Conservation (phyloP, 2,113 vertebrate species). For the Hoplias malabaricus region DNA sequence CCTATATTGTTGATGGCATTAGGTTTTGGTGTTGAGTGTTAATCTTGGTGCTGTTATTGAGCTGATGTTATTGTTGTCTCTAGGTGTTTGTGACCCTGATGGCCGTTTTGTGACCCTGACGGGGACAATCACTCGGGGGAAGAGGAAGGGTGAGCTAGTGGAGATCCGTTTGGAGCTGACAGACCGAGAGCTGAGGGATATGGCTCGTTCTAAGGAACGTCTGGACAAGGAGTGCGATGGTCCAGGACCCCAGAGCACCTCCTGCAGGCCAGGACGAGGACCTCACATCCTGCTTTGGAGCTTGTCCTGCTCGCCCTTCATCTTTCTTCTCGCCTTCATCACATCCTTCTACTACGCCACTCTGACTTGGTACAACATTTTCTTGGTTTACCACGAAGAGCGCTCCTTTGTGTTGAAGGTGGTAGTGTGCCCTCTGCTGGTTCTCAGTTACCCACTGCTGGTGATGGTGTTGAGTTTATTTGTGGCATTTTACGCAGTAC, state of each 20-base stretch:
- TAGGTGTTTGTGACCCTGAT: slow-evolving; percentile 66
- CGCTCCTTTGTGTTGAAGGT: slow-evolving; percentile 89
- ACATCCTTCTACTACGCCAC: slow-evolving; percentile 88
- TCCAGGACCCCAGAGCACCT: slow-evolving; percentile 61
- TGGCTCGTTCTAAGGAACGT: slow-evolving; percentile 76
- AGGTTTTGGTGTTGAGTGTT: background rate
- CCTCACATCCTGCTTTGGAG: slow-evolving; percentile 84
- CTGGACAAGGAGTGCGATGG: slow-evolving; percentile 63
- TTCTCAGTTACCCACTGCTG: slow-evolving; percentile 83
- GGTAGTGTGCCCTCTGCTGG: slow-evolving; percentile 80
- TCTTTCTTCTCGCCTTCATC: slow-evolving; percentile 81
- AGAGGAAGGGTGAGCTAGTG: slow-evolving; percentile 88
- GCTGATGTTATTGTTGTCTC: background rate
- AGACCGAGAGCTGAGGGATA: slow-evolving; percentile 83
- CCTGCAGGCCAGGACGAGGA: slow-evolving; percentile 74
- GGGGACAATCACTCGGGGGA: slow-evolving; percentile 85
- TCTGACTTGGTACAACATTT: slow-evolving; percentile 88
- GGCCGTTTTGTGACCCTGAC: slow-evolving; percentile 85
- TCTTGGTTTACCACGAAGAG: slow-evolving; percentile 87
- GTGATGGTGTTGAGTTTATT: slow-evolving; percentile 79
- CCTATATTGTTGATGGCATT: too few species aligned
- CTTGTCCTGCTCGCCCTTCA: slow-evolving; percentile 77
- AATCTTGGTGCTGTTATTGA: background rate
- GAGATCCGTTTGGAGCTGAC: slow-evolving; percentile 85
- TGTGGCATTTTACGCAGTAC: slow-evolving; percentile 77